Conservation (phyloP, 2,888 invertebrate genomes). For the Stenodema calcarata region DNA sequence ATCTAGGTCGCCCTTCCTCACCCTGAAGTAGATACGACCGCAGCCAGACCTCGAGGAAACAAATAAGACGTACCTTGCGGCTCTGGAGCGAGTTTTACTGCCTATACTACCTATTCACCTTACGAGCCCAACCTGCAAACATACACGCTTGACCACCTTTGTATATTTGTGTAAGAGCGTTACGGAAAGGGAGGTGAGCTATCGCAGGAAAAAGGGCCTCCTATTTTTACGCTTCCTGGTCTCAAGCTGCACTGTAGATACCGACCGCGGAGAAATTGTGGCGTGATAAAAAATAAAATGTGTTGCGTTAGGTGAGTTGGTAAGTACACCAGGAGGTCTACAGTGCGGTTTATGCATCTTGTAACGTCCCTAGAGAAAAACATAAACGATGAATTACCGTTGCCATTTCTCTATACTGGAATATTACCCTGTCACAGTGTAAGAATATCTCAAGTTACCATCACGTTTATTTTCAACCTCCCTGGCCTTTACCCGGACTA, state of each 20-base stretch:
- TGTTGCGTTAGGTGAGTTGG: not conserved
- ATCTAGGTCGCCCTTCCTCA: not conserved
- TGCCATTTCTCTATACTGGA: not conserved
- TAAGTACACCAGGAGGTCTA: not conserved
- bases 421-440: too few species aligned
- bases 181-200: not conserved
- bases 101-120: not conserved
- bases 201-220: not conserved
- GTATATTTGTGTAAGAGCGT: not conserved
- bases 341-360: not conserved
- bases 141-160: conserved; percentile 12
- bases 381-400: not conserved
- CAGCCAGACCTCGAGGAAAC: not conserved
- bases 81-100: not conserved
- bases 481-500: too few species aligned
- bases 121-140: not conserved
- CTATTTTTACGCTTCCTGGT: not conserved
- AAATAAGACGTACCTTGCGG: not conserved
- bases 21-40: not conserved
- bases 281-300: not conserved
- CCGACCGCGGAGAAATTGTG: not conserved
- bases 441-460: too few species aligned
- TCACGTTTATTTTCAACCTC: too few species aligned
- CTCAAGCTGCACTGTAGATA: not conserved
- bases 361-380: not conserved